phyloP scores from a whole-genome alignment of 37 sponge, comb jelly and placozoan genomes.

The Corticium candelabrum region DNA sequence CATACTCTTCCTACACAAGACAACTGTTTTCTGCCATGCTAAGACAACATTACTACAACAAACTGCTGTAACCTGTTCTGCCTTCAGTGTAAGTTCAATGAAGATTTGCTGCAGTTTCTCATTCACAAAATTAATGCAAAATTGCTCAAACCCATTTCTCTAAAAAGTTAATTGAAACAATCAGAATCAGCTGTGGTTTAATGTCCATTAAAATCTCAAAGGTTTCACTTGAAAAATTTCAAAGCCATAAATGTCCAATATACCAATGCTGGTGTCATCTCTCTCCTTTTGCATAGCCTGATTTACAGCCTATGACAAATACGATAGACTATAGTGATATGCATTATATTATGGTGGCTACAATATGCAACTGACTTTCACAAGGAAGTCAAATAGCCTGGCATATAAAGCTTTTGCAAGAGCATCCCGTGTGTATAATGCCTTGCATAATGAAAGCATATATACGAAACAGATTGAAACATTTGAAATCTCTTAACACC shows the following conservation, averaged over 20 bases:
- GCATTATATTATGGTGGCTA: not conserved
- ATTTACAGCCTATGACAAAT: slow-evolving; percentile 57
- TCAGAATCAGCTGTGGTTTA: not conserved
- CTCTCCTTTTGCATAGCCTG: slow-evolving; percentile 73
- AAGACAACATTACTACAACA: not conserved
- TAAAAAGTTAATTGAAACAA: slow-evolving; percentile 11
- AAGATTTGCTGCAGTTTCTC: slow-evolving; percentile 99
- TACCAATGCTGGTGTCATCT: slow-evolving; percentile 67
- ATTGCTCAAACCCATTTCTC: slow-evolving; percentile 99
- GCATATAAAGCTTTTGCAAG: slow-evolving; percentile 89
- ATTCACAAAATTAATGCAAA: slow-evolving; percentile 98
- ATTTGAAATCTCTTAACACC: not conserved
- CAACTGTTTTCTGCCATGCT: not conserved
- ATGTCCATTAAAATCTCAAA: not conserved
- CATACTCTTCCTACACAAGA: slow-evolving; percentile 77
- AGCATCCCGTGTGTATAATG: slow-evolving; percentile 85
- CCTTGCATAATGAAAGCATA: slow-evolving; percentile 31
- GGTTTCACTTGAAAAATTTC: slow-evolving; percentile 83
- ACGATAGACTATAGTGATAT: not conserved
- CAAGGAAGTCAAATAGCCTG: slow-evolving; percentile 90
- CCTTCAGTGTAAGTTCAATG: slow-evolving; percentile 93
- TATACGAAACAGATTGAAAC: not conserved
- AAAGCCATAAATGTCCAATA: slow-evolving; percentile 95
- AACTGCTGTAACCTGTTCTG: slow-evolving; percentile 77
- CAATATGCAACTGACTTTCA: slow-evolving; percentile 40